phyloP scores from a whole-genome alignment of 2,113 vertebrate genomes.

The Tonatia bakeri region DNA sequence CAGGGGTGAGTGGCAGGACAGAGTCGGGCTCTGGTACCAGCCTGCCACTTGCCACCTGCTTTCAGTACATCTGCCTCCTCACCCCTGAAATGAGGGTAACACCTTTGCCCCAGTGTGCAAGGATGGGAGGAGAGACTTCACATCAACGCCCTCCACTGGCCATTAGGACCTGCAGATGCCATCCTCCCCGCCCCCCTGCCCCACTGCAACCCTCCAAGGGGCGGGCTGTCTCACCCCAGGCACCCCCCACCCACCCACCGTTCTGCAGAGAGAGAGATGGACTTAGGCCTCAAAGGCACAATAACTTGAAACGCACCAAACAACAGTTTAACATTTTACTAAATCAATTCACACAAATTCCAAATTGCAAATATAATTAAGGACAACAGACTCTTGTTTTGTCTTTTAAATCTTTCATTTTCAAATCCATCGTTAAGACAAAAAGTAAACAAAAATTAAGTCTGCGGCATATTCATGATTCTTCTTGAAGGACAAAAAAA shows the following conservation, averaged over 20 bases:
- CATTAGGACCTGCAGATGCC: neutral
- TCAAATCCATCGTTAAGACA: slow-evolving; percentile 86
- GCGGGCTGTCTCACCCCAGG: neutral
- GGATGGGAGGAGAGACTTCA: neutral
- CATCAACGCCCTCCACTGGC: neutral
- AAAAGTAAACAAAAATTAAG: slow-evolving; percentile 86
- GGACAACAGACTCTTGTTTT: slow-evolving; percentile 77
- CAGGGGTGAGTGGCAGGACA: neutral
- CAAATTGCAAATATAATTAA: slow-evolving; percentile 89
- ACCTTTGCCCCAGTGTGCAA: neutral
- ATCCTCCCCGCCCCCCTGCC: accelerated
- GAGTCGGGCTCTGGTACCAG: neutral
- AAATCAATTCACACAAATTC: slow-evolving; percentile 91
- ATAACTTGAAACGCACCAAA: slow-evolving; percentile 62
- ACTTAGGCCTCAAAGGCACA: neutral
- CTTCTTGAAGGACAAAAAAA: slow-evolving; percentile 12
- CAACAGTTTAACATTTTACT: slow-evolving; percentile 89
- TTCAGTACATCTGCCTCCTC: neutral
- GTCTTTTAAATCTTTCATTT: slow-evolving; percentile 73
- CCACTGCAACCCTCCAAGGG: neutral
- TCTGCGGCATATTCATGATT: slow-evolving; percentile 80
- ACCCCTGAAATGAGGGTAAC: neutral
- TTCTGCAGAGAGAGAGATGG: accelerated
- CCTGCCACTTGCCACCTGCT: neutral
- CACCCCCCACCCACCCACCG: no score